These are phyloP conservation scores for Actinia equina DNA, from an alignment of 64 coral and sea anemone species.

Conservation along the genomic window DNA sequence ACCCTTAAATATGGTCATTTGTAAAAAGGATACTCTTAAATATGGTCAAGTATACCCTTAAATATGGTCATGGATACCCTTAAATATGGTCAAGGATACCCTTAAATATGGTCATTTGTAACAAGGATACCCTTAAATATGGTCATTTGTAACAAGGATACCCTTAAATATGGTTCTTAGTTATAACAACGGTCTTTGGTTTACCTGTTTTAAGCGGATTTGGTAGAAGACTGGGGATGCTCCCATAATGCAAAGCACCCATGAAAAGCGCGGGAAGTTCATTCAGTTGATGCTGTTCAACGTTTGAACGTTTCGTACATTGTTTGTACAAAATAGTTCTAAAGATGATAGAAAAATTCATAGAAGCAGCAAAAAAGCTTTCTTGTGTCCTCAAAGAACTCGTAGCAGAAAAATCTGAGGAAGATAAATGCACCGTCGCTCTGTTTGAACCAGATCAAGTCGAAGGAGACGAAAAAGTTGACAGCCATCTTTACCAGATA, in stretches of 20 bases:
- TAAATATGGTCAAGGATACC: too few relatives aligned
- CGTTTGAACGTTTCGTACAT: neutral
- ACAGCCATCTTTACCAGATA: slow-evolving; percentile 9
- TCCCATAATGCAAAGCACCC: neutral
- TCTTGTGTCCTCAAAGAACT: slow-evolving; percentile 9
- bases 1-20: too few relatives aligned
- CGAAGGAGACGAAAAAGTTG: neutral
- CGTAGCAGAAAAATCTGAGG: neutral
- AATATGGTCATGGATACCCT: too few relatives aligned
- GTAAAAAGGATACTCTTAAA: too few relatives aligned
- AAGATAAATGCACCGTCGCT: neutral
- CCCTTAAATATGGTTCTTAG: too few relatives aligned
- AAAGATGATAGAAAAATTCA: slow-evolving; percentile 19
- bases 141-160: too few relatives aligned
- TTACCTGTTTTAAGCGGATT: neutral
- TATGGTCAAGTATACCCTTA: too few relatives aligned
- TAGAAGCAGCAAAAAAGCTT: neutral
- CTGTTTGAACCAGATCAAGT: slow-evolving; percentile 10
- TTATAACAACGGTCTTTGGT: neutral
- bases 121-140: too few relatives aligned
- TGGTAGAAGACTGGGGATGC: neutral
- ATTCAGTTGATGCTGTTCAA: neutral
- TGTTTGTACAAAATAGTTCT: neutral
- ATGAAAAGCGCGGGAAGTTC: neutral
- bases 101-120: too few relatives aligned